Conservation (phyloP, 2,888 invertebrate species). For the Gastracanthus pulcherrimus region DNA sequence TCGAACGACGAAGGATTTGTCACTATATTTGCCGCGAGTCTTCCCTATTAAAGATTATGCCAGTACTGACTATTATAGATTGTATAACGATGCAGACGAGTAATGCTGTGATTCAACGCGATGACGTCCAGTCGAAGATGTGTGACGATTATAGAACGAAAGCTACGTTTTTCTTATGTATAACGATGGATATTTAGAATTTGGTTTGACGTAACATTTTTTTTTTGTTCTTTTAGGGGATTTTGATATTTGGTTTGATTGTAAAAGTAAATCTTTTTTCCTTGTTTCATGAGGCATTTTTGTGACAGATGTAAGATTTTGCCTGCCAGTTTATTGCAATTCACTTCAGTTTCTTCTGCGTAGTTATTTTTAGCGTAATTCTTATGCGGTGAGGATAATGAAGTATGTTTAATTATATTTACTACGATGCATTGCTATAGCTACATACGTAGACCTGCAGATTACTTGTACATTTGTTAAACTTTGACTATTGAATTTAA, state of each 20-base stretch:
- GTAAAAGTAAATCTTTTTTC: too few species aligned
- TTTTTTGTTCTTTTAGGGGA: too few species aligned
- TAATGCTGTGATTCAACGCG: not conserved
- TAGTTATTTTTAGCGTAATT: too few species aligned
- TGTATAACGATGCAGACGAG: not conserved
- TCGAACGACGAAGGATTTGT: too few species aligned
- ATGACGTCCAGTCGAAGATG: constrained; percentile 1
- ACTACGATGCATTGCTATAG: not conserved
- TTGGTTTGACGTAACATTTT: not conserved
- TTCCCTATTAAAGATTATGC: not conserved
- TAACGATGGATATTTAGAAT: not conserved
- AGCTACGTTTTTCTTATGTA: not conserved
- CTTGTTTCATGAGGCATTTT: too few species aligned
- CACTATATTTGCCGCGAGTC: not conserved
- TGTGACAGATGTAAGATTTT: too few species aligned
- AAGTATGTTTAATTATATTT: not conserved
- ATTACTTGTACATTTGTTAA: not conserved
- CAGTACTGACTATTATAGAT: not conserved
- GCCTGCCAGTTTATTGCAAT: too few species aligned
- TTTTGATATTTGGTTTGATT: too few species aligned
- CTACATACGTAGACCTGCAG: not conserved
- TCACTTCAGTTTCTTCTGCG: too few species aligned
- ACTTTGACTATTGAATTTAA: not conserved
- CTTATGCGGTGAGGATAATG: too few species aligned
- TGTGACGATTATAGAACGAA: not conserved